These are phyloP conservation scores for Taphrorychus bicolor DNA, from an alignment of 2,888 invertebrate species.

Conservation along the genomic window DNA sequence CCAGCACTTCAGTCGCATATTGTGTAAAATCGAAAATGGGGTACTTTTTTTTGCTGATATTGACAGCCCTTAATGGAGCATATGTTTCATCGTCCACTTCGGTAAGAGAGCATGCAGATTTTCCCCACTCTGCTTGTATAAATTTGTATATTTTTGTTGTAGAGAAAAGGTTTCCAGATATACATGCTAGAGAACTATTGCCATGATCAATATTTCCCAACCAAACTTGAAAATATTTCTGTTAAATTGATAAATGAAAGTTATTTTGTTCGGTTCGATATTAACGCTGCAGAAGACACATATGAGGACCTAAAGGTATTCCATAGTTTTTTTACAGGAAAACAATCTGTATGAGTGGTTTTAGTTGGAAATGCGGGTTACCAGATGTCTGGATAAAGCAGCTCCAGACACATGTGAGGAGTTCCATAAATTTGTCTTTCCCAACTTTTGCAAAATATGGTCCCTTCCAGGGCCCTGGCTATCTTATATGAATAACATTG, in stretches of 20 bases:
- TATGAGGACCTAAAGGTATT: slow-evolving; percentile 6
- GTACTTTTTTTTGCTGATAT: slow-evolving; percentile 14
- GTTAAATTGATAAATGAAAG: slow-evolving; percentile 4
- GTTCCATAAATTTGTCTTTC: slow-evolving; percentile 5
- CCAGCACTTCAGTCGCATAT: slow-evolving; percentile 5
- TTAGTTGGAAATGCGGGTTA: background rate
- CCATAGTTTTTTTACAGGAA: background rate
- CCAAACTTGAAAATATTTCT: background rate
- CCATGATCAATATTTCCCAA: background rate
- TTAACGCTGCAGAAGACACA: background rate
- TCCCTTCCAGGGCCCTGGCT: slow-evolving; percentile 11
- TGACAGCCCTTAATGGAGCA: slow-evolving; percentile 15
- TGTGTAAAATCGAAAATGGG: slow-evolving; percentile 12
- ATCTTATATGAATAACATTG: background rate
- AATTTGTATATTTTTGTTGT: no score
- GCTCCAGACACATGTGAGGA: slow-evolving; percentile 14
- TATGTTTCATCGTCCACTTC: background rate
- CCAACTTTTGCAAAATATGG: slow-evolving; percentile 7
- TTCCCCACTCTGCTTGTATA: background rate
- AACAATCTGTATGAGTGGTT: background rate
- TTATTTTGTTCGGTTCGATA: slow-evolving; percentile 1
- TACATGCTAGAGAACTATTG: background rate
- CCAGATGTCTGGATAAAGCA: slow-evolving; percentile 1
- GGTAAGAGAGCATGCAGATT: slow-evolving; percentile 1
- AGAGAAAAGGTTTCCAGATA: slow-evolving; percentile 5